Percentiles rank a stretch among this genome's conserved stretches.
phyloP scores from a whole-genome alignment of 2,888 invertebrate genomes.

The Leptopilina drosophilae region DNA sequence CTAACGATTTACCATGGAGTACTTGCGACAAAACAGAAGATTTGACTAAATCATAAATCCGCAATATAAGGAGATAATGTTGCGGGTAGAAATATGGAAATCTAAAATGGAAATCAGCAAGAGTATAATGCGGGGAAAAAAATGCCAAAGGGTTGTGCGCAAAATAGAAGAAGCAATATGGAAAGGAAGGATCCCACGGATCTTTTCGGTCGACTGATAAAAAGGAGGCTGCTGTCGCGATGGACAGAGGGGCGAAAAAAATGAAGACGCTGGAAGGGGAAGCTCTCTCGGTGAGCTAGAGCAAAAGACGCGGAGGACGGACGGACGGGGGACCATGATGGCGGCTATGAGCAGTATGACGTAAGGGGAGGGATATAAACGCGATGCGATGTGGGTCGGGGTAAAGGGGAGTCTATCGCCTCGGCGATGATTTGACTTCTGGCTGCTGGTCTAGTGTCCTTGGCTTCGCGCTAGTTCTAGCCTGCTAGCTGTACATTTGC shows the following conservation, averaged over 20 bases:
- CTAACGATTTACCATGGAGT: too few species aligned
- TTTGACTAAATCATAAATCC: too few species aligned
- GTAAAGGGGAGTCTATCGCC: slow-evolving; percentile 60
- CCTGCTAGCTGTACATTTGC: slow-evolving; percentile 45
- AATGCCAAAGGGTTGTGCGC: neutral
- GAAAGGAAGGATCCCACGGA: slow-evolving; percentile 62
- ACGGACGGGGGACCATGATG: slow-evolving; percentile 48
- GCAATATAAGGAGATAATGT: too few species aligned
- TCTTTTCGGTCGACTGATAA: slow-evolving; percentile 70
- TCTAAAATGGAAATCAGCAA: neutral
- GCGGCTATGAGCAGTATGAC: slow-evolving; percentile 39
- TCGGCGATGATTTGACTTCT: slow-evolving; percentile 59
- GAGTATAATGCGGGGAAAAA: neutral
- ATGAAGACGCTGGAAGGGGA: slow-evolving; percentile 63
- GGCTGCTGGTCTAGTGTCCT: slow-evolving; percentile 60
- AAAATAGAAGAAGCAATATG: neutral
- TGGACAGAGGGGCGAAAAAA: slow-evolving; percentile 62
- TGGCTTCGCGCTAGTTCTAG: slow-evolving; percentile 62
- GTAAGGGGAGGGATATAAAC: slow-evolving; percentile 39
- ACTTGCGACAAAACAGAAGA: too few species aligned
- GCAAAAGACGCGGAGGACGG: slow-evolving; percentile 45
- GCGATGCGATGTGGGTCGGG: slow-evolving; percentile 66
- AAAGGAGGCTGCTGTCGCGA: slow-evolving; percentile 66
- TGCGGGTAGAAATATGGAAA: neutral
- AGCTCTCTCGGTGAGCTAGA: slow-evolving; percentile 48